Evolutionary conservation across 2,888 invertebrate species (phyloP), one percentile per base, ranked within the genome.

Genomic region (Limnephilus lunatus): DNA sequence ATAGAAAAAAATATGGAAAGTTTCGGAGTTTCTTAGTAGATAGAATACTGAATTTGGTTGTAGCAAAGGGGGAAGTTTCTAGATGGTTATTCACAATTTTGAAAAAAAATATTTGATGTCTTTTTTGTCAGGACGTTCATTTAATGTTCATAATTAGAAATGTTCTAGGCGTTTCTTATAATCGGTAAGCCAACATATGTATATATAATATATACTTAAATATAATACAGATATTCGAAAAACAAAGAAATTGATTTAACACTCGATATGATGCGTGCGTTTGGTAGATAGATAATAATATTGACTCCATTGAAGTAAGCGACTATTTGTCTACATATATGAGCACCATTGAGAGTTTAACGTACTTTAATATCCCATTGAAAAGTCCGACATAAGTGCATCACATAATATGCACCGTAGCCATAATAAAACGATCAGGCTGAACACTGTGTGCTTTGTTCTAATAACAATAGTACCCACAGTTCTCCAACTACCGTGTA

Each of bases 361-460:
- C 25, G 35, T 25, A 39, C 35, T 83, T 83, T 83, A 83, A 83
- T 83, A 32, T 35, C 35, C 35, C n/a, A 83, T 83, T 83, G 39
- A 83, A 83, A 35, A 83, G 39, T 32, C 35, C 35, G 83, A 35
- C 35, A 83, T 32, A 35, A 83, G 83, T 83, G 83, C 83, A 83
- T 25, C 35, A 39, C 9, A 25, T 19, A 35, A 25, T 19, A 35
- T 35, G 83, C 83, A 35, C 83, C 83, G 83, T 25, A 19, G 83
- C 83, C 35, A 39, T 35, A 83, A 68, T n/a, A 32, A 44, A 86
- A 44, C 86, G 86, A 44, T 12, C 39, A 44, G 44, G 86, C 86
- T 44, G 48, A 44, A 86, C 48, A 86, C 86, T 30, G 86, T 25
- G 25, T 30, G 86, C 48, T 44, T 86, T 86, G 86, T 86, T 86